Percentiles rank a stretch among this genome's conserved stretches.
Evolutionary conservation across 2,797 vertebrate genomes (phyloP).

Genomic region (Paguma larvata): DNA sequence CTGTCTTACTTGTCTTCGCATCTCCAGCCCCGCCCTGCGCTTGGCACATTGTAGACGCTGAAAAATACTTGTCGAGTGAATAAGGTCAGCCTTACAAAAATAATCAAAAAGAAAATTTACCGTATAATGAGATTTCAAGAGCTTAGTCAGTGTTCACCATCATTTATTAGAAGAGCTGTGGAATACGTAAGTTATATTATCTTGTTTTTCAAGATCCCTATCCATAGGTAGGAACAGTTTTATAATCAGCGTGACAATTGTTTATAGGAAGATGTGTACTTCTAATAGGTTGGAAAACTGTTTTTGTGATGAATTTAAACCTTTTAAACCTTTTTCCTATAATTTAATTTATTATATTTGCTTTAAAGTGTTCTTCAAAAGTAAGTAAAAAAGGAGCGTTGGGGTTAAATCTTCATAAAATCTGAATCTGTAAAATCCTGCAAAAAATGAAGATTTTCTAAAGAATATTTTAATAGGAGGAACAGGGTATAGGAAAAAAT

Average conservation of each 20-base stretch:
- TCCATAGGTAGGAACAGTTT: conserved; percentile 1
- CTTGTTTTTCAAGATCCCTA: neutral
- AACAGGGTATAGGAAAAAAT: neutral
- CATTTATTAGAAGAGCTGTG: neutral
- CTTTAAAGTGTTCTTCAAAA: neutral
- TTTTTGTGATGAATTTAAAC: neutral
- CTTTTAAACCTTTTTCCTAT: neutral
- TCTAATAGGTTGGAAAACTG: conserved; percentile 1
- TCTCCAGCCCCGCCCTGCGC: neutral
- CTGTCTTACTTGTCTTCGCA: neutral
- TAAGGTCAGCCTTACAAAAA: neutral
- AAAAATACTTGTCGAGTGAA: neutral
- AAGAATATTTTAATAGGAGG: neutral
- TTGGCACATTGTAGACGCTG: neutral
- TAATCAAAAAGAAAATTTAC: neutral
- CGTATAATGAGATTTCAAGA: neutral
- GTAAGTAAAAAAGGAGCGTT: neutral
- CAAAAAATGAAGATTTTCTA: neutral
- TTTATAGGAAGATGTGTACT: neutral
- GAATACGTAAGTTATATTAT: neutral
- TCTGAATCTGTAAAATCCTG: conserved; percentile 1
- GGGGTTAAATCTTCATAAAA: neutral
- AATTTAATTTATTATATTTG: neutral
- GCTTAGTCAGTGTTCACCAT: neutral
- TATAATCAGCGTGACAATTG: neutral